Base-by-base conservation (phyloP, 2,888 invertebrate species). In the Imbricaverruca yamaguchii region DNA sequence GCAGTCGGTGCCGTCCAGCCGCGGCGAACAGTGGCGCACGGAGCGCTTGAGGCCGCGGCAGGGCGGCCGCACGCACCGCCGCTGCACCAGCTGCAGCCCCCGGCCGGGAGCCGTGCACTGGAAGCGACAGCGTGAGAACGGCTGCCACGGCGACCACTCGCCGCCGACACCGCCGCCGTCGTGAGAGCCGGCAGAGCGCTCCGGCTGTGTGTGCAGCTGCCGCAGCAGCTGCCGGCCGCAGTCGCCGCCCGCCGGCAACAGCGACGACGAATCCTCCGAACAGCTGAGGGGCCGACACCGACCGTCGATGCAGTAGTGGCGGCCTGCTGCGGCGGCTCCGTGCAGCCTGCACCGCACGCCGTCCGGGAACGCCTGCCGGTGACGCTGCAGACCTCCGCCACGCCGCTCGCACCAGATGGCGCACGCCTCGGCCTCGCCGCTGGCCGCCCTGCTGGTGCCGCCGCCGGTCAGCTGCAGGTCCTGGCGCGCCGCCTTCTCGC, bases 391-490 rank as follows among this genome's bases (percentile, higher is more conserved):
- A 56, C 78, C 23, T 56, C 78, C 78, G n/a, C 57, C 78, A 56
- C 56, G 55, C n/a, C 78, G 56, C 56, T 56, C 55, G 23, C 78
- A 78, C 78, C 78, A 78, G n/a, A 78, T n/a, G 23, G n/a, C 23
- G 23, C 78, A 78, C 12, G 78, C 55, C n/a, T 78, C 55, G 55
- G 23, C n/a, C 56, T n/a, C n/a, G 56, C 56, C 55, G 56, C 56
- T 78, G 56, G 23, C 23, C 13, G 56, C n/a, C 8, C 55, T 56
- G 18, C n/a, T 11, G 21, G 56, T 88, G 1, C 94, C 94, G 82
- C 91, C 91, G 4, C 94, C 93, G 9, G 92, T 92, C 10, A 94
- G 88, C 84, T 93, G 93, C 10, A 90, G 90, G 85, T 94, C 94
- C 3, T 93, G 93, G 84, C 92, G 92, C 53, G 92, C 90, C 0